These are phyloP conservation scores for Sparus aurata DNA, from an alignment of 2,797 vertebrate genomes.

Conservation along the genomic window DNA sequence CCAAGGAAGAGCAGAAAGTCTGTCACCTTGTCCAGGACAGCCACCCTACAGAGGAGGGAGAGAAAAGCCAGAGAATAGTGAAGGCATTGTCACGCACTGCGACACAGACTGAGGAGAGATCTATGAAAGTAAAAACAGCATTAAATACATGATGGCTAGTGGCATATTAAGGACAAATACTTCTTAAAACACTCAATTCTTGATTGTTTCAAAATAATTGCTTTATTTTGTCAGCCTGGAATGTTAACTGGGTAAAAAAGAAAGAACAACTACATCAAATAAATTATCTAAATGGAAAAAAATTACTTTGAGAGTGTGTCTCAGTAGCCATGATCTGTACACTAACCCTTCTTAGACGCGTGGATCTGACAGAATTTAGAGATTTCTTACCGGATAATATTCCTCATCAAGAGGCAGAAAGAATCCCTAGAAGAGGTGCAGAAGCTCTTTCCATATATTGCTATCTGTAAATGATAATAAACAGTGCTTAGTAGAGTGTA, in stretches of 20 bases:
- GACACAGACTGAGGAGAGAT: neutral
- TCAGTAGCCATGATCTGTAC: constrained; percentile 3
- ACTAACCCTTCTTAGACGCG: neutral
- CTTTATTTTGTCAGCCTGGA: neutral
- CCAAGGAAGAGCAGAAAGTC: constrained; percentile 95
- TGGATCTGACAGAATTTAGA: neutral
- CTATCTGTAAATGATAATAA: constrained; percentile 87
- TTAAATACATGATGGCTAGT: neutral
- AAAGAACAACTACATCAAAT: neutral
- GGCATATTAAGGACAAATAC: neutral
- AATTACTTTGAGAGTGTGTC: neutral
- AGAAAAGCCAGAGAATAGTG: constrained; percentile 10
- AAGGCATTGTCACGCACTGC: neutral
- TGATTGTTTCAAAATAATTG: constrained; percentile 1
- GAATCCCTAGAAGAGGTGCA: constrained; percentile 94
- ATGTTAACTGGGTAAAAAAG: neutral
- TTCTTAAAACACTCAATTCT: neutral
- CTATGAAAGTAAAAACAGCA: neutral
- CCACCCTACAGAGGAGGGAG: constrained; percentile 85
- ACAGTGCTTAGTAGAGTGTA: neutral
- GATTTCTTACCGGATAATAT: constrained; percentile 91
- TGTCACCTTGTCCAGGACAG: constrained; percentile 95
- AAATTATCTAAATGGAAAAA: too few species aligned
- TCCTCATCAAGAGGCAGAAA: constrained; percentile 96
- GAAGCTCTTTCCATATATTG: constrained; percentile 97